phyloP scores from a whole-genome alignment of 2,888 invertebrate genomes.

The Abrostola tripartita region DNA sequence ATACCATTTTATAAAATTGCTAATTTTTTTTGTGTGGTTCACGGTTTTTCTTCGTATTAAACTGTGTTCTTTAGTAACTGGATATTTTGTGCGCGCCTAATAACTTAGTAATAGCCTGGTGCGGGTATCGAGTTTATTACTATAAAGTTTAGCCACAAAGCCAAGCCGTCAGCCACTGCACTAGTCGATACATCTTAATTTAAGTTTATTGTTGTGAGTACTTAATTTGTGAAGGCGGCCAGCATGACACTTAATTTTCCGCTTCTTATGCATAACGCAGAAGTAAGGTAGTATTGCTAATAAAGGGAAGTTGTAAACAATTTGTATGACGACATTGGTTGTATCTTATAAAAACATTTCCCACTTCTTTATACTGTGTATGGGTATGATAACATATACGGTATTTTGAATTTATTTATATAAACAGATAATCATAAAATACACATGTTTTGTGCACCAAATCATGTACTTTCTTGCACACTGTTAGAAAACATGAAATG shows the following conservation, averaged over 20 bases:
- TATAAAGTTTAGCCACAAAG: not conserved
- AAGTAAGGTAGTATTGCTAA: not conserved
- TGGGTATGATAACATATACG: not conserved
- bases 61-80: too few relatives aligned
- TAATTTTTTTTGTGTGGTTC: too few relatives aligned
- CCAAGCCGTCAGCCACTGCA: not conserved
- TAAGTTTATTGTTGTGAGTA: not conserved
- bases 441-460: too few relatives aligned
- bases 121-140: too few relatives aligned
- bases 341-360: not conserved
- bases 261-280: not conserved
- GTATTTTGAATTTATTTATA: not conserved
- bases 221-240: not conserved
- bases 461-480: too few relatives aligned
- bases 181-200: not conserved
- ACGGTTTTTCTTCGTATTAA: too few relatives aligned
- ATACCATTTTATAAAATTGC: too few relatives aligned
- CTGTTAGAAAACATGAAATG: too few relatives aligned
- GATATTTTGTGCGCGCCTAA: too few relatives aligned
- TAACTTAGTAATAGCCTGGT: too few relatives aligned
- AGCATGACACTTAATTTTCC: not conserved
- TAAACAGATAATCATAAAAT: too few relatives aligned
- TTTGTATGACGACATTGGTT: conserved; percentile 8
- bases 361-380: not conserved
- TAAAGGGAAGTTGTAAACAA: conserved; percentile 4